Evolutionary conservation across 2,888 invertebrate species (phyloP), one percentile per base, ranked within the genome.

Genomic region (Heteromyza rotundicornis): DNA sequence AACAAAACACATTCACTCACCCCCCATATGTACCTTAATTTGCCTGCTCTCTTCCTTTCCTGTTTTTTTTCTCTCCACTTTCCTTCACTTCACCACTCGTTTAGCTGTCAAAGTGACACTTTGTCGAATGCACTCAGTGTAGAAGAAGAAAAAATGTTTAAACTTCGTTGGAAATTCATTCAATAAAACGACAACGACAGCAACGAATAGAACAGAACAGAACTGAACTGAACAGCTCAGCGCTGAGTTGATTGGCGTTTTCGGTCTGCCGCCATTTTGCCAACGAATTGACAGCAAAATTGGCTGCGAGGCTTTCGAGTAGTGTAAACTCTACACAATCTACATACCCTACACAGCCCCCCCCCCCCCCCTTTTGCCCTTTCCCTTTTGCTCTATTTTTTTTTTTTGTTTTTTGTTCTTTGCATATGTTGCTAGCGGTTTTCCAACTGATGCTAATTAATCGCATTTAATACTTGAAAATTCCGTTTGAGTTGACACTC

Each of bases 181-280:
- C 49, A 47, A 57, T 49, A 57, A 47, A 49, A 47, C 20, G 57
- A 49, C 57, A 49, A 20, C 50, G 20, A 49, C 40, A 40, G 16
- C 40, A 7, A n/a, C 40, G n/a, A n/a, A 3, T n/a, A 3, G 14
- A 40, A n/a, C 40, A 3, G 40, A 40, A n/a, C 40, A 19, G n/a
- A n/a, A n/a, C n/a, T n/a, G n/a, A n/a, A n/a, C n/a, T n/a, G n/a
- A n/a, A n/a, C n/a, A n/a, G n/a, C n/a, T n/a, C n/a, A n/a, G n/a
- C n/a, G n/a, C n/a, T n/a, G n/a, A n/a, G 57, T 57, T 57, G 57
- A 57, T 57, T 57, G 57, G 57, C 57, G 57, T 57, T 57, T 57
- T 49, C 27, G 27, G 27, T 35, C 16, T 22, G 14, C 51, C 20
- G 17, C 51, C 24, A 35, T 57, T 57, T 35, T 22, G 24, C 32